Evolutionary conservation across 2,888 invertebrate genomes (phyloP).

Genomic region (Deilephila elpenor): DNA sequence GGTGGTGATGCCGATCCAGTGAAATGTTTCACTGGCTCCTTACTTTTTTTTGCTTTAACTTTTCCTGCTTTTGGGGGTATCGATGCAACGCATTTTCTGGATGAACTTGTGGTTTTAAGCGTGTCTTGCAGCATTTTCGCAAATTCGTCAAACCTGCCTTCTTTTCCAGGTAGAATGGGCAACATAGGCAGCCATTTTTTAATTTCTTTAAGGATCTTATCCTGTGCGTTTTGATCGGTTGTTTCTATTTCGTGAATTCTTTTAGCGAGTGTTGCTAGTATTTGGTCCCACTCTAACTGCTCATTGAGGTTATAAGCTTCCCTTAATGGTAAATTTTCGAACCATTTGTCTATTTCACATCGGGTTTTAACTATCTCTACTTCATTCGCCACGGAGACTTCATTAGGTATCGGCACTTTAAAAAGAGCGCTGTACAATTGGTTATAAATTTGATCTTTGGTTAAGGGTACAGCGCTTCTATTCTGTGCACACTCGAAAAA

Average conservation of each 20-base stretch:
- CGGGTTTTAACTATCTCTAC: constrained; percentile 67
- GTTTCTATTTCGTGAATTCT: constrained; percentile 63
- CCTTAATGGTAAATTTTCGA: constrained; percentile 57
- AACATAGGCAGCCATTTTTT: constrained; percentile 60
- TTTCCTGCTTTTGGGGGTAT: constrained; percentile 35
- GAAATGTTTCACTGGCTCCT: constrained; percentile 43
- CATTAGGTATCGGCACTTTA: constrained; percentile 60
- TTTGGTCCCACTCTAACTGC: constrained; percentile 57
- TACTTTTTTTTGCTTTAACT: constrained; percentile 38
- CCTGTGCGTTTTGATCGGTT: constrained; percentile 44
- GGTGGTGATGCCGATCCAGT: constrained; percentile 43
- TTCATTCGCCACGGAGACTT: constrained; percentile 53
- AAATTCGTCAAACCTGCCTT: constrained; percentile 46
- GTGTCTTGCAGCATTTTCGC: constrained; percentile 49
- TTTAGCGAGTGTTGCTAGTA: constrained; percentile 58
- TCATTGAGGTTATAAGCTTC: constrained; percentile 47
- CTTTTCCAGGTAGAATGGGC: constrained; percentile 50
- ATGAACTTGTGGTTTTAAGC: constrained; percentile 52
- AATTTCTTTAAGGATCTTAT: constrained; percentile 59
- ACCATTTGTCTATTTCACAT: constrained; percentile 65
- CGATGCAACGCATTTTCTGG: constrained; percentile 54
- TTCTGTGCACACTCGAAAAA: constrained; percentile 54
- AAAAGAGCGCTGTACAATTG: constrained; percentile 61
- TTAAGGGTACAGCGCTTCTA: constrained; percentile 53
- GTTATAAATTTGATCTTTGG: constrained; percentile 60